Conservation (phyloP, 2,797 vertebrate species). For the Nyctibius grandis region DNA sequence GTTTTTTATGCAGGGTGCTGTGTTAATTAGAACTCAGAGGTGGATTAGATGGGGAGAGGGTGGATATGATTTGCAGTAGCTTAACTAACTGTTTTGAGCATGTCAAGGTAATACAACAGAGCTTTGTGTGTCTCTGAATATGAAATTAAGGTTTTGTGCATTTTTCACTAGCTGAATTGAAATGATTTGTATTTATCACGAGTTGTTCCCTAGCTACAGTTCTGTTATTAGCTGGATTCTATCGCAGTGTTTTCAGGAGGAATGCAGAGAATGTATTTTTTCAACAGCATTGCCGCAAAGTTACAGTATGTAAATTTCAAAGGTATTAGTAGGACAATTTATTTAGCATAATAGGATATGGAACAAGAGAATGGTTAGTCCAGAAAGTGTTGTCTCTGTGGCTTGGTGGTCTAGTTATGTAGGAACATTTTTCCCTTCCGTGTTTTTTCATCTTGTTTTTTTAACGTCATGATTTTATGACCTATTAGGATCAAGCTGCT, state of each 20-base stretch:
- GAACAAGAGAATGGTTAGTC: not conserved
- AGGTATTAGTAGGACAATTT: not conserved
- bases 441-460: not conserved
- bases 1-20: not conserved
- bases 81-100: not conserved
- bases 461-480: slow-evolving; percentile 49
- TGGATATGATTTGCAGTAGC: not conserved
- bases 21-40: not conserved
- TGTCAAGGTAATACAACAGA: not conserved
- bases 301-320: not conserved
- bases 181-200: not conserved
- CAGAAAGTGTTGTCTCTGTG: not conserved
- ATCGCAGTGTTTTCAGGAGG: not conserved
- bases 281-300: not conserved
- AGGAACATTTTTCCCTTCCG: not conserved
- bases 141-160: not conserved
- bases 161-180: not conserved
- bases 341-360: not conserved
- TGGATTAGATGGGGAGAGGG: not conserved
- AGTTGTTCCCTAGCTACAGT: not conserved
- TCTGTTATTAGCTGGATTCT: not conserved
- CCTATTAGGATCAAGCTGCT: slow-evolving; percentile 90
- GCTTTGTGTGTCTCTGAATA: not conserved
- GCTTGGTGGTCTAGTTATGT: not conserved
- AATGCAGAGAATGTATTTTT: not conserved